A percentile compares a stretch with the other conserved stretches of the same genome.
Conservation (phyloP, 2,888 invertebrate genomes). For the Pemphredon lugubris region DNA sequence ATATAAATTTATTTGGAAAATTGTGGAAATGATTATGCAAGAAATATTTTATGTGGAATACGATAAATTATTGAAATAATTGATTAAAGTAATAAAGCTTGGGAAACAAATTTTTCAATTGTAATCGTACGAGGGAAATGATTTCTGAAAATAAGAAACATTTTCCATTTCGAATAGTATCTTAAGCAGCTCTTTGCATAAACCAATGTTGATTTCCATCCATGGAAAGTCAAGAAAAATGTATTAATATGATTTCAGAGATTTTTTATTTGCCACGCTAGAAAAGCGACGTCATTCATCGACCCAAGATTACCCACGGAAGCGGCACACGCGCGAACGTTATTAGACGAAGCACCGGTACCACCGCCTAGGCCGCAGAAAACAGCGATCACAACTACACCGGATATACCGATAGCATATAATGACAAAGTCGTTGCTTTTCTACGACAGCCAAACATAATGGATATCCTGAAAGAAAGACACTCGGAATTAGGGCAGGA, state of each 20-base stretch:
- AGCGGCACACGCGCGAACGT: constrained; percentile 84
- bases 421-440: constrained; percentile 99
- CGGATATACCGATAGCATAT: constrained; percentile 93
- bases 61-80: too few species aligned
- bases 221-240: constrained; percentile 1
- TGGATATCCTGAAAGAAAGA: constrained; percentile 93
- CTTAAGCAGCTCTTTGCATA: not conserved
- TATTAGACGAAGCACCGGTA: constrained; percentile 85
- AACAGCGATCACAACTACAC: constrained; percentile 81
- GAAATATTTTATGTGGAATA: too few species aligned
- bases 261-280: constrained; percentile 98
- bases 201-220: not conserved
- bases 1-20: too few species aligned
- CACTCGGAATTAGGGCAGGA: constrained; percentile 88
- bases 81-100: too few species aligned
- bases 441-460: constrained; percentile 95
- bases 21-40: too few species aligned
- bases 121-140: too few species aligned
- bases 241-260: constrained; percentile 78
- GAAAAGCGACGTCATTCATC: constrained; percentile 96
- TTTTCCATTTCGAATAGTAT: too few species aligned
- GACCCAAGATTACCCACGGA: constrained; percentile 97
- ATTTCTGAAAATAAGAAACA: too few species aligned
- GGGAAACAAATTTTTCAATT: too few species aligned
- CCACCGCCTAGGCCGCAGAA: constrained; percentile 89